Percentiles rank a stretch among this genome's conserved stretches.
Conservation (phyloP, 1,140 invertebrate genomes). For the Melipona quadrifasciata region DNA sequence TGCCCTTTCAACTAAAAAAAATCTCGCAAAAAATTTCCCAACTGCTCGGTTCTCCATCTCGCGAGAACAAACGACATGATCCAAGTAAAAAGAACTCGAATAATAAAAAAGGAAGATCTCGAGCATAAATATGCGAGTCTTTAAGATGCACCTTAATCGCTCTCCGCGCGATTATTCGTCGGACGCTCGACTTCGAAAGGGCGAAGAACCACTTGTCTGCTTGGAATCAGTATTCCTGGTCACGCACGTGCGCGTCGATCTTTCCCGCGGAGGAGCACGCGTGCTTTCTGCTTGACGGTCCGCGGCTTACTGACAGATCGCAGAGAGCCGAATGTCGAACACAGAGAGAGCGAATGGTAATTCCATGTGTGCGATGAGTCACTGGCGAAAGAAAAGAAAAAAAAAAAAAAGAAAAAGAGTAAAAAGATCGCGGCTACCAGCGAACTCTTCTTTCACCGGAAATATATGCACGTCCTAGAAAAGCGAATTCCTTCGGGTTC, state of each 20-base stretch:
- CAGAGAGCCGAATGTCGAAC: conserved; percentile 35
- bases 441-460: conserved; percentile 29
- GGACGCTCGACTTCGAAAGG: background rate
- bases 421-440: background rate
- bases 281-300: conserved; percentile 46
- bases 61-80: background rate
- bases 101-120: background rate
- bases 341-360: conserved; percentile 48
- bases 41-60: background rate
- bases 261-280: conserved; percentile 13
- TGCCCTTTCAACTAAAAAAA: too few species aligned
- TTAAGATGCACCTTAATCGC: background rate
- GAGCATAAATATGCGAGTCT: background rate
- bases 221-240: conserved; percentile 2
- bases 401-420: too few species aligned
- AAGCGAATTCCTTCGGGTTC: conserved; percentile 9
- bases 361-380: conserved; percentile 55
- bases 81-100: background rate
- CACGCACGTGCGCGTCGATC: conserved; percentile 45
- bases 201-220: background rate
- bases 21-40: background rate
- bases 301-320: conserved; percentile 55
- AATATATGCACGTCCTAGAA: conserved; percentile 17
- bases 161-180: background rate
- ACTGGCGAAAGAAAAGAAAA: conserved; percentile 26